Evolutionary conservation across 1,140 invertebrate genomes (phyloP).

Genomic region (Varroa destructor): DNA sequence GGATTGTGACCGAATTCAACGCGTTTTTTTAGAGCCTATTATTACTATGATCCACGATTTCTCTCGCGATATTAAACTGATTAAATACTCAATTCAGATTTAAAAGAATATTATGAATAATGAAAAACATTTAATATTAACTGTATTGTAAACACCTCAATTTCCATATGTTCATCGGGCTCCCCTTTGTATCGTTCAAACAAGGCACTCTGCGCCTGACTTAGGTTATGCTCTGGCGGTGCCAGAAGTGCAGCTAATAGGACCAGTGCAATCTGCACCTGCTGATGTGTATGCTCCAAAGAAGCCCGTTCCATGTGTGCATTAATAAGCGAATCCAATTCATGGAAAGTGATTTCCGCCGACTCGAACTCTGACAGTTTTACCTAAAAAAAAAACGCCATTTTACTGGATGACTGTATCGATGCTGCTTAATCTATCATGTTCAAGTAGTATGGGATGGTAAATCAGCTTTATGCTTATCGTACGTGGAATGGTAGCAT

Average conservation of each 20-base stretch:
- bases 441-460: no score
- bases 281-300: conserved; percentile 11
- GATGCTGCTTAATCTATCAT: no score
- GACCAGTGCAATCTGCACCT: conserved; percentile 1
- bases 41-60: no score
- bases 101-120: no score
- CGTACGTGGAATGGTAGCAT: no score
- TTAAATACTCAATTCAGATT: no score
- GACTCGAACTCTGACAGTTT: conserved; percentile 7
- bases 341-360: conserved; percentile 11
- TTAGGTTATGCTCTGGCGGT: conserved; percentile 5
- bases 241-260: conserved; percentile 7
- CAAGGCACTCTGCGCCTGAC: background rate
- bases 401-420: no score
- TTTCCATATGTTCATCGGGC: conserved; percentile 6
- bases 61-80: no score
- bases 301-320: background rate
- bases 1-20: no score
- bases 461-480: no score
- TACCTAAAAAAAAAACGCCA: background rate
- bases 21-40: no score
- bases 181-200: background rate
- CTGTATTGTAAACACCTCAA: background rate
- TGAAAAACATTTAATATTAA: no score
- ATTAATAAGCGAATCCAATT: background rate